phyloP scores from a whole-genome alignment of 2,888 invertebrate genomes.

The Drosophila atripex region DNA sequence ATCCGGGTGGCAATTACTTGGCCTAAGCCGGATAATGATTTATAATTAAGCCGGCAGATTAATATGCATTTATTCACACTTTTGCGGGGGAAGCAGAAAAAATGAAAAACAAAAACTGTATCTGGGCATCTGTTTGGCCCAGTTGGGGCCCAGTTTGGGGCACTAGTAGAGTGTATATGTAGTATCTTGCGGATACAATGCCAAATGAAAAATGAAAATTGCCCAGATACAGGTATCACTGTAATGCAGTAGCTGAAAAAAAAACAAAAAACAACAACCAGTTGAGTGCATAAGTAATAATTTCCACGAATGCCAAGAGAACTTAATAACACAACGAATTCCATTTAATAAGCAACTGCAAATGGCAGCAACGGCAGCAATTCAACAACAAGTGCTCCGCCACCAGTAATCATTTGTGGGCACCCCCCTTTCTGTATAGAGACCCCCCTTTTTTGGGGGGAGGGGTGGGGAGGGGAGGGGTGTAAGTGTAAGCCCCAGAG shows the following conservation, averaged over 20 bases:
- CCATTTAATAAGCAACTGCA: constrained; percentile 76
- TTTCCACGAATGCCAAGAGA: constrained; percentile 70
- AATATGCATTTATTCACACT: constrained; percentile 64
- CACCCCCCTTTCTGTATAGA: neutral
- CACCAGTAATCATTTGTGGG: constrained; percentile 22
- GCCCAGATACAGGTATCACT: constrained; percentile 49
- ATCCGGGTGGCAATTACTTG: constrained; percentile 28
- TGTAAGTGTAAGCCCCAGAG: constrained; percentile 19
- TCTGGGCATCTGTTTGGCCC: constrained; percentile 26
- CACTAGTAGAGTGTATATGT: neutral
- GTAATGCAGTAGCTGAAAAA: constrained; percentile 50
- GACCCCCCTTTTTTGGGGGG: neutral
- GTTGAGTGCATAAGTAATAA: constrained; percentile 59
- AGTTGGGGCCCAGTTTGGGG: constrained; percentile 25
- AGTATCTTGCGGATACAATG: constrained; percentile 39
- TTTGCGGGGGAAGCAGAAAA: constrained; percentile 34
- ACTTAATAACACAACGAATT: constrained; percentile 73
- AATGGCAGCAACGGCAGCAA: constrained; percentile 55
- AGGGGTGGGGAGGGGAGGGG: constrained; percentile 25
- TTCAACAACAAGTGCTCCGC: constrained; percentile 35
- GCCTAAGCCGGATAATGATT: constrained; percentile 45
- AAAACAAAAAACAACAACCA: constrained; percentile 22
- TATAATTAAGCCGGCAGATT: constrained; percentile 48
- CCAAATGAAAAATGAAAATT: constrained; percentile 49
- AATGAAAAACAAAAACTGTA: constrained; percentile 14